A percentile compares a stretch with the other conserved stretches of the same genome.
Conservation (phyloP, 1,140 invertebrate genomes). For the Zaprionus lachaisei region DNA sequence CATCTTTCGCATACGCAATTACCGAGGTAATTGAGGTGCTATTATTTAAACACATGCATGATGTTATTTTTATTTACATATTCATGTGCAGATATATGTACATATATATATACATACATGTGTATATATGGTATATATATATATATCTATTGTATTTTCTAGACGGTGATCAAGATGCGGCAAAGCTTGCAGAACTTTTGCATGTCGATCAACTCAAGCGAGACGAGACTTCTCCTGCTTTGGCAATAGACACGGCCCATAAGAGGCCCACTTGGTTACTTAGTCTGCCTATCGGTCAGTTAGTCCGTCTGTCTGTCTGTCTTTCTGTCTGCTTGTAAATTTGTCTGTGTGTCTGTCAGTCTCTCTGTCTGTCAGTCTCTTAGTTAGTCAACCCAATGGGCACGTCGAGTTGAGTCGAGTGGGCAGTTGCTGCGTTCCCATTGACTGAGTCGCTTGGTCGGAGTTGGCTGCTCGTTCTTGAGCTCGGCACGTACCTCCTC, state of each 20-base stretch:
- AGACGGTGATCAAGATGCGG: constrained; percentile 24
- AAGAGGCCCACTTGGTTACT: constrained; percentile 1
- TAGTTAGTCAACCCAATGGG: constrained; percentile 6
- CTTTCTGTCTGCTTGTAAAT: not conserved
- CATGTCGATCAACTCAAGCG: constrained; percentile 60
- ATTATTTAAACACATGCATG: not conserved
- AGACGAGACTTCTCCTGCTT: constrained; percentile 15
- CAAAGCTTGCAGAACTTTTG: constrained; percentile 38
- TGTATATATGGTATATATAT: not conserved
- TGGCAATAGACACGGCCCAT: not conserved
- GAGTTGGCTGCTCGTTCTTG: constrained; percentile 26
- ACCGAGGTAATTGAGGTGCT: constrained; percentile 18
- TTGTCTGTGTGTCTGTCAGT: not conserved
- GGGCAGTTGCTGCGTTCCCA: constrained; percentile 35
- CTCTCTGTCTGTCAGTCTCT: constrained; percentile 2
- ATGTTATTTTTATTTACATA: not conserved
- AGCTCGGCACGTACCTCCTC: not conserved
- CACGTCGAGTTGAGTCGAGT: constrained; percentile 24
- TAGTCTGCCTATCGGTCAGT: constrained; percentile 10
- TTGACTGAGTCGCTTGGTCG: constrained; percentile 19
- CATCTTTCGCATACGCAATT: constrained; percentile 10
- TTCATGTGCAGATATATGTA: not conserved
- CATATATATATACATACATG: not conserved
- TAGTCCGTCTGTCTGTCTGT: constrained; percentile 12
- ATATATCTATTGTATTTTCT: not conserved